Conservation (phyloP, 1,140 invertebrate species). For the Mesaphorura yosii region DNA sequence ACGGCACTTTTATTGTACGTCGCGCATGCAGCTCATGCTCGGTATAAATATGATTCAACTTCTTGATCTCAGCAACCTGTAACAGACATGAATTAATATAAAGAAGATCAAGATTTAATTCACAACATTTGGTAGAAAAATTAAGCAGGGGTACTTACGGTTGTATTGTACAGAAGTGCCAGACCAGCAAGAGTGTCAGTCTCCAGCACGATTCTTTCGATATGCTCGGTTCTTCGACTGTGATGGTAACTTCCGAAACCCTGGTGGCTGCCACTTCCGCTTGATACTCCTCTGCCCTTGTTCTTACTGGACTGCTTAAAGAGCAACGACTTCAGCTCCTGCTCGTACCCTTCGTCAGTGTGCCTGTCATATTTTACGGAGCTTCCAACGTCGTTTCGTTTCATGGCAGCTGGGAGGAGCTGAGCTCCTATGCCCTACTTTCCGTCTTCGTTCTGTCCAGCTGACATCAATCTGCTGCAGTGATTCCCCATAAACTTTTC, state of each 20-base stretch:
- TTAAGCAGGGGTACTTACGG: slow-evolving; percentile 14
- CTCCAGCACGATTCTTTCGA: slow-evolving; percentile 22
- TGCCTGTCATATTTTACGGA: too few species aligned
- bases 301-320: slow-evolving; percentile 10
- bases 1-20: slow-evolving; percentile 28
- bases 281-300: background rate
- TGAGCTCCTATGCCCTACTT: too few species aligned
- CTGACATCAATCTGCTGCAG: too few species aligned
- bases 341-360: too few species aligned
- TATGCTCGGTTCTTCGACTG: slow-evolving; percentile 18
- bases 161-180: slow-evolving; percentile 28
- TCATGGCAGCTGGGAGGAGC: too few species aligned
- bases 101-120: background rate
- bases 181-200: slow-evolving; percentile 29
- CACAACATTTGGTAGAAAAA: background rate
- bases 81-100: slow-evolving; percentile 10
- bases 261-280: background rate
- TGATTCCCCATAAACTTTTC: too few species aligned
- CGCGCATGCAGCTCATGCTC: slow-evolving; percentile 24
- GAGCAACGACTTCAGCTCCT: too few species aligned
- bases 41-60: slow-evolving; percentile 22
- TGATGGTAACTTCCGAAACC: background rate
- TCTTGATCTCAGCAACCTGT: slow-evolving; percentile 29
- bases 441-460: too few species aligned
- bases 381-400: too few species aligned